Base-by-base conservation (phyloP, 2,888 invertebrate genomes). In the Petrophora chlorosata region DNA sequence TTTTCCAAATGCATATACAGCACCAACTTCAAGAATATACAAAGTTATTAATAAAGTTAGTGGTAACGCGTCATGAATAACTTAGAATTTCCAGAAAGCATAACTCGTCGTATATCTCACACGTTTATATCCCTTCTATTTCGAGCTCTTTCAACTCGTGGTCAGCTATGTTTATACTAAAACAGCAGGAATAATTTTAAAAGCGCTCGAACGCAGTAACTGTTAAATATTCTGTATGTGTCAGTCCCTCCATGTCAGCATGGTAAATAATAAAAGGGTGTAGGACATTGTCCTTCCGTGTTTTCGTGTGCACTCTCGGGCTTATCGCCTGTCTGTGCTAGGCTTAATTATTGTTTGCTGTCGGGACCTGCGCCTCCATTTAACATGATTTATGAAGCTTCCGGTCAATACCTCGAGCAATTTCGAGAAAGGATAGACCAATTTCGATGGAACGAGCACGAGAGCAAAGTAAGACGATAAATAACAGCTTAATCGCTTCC, bases 241-340 rank as follows among this genome's bases (percentile, higher is more conserved):
- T 67, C 69, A 69, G 77, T 75, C 79, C 76, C 74, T 73, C 73
- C 76, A 75, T 56, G 67, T 62, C 72, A 66, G 49, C 42, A 48
- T 42, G 38, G 48, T 39, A 50, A 50, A 44, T 50, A 73, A 69
- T 73, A 70, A 77, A 72, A 70, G 85, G 85, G 81, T 68, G 76
- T 59, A 73, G 49, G 43, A 74, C 82, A 65, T 82, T 82, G 83
- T 78, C 83, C 87, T 79, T 77, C 76, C 79, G 73, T 67, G 63
- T 63, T 69, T 68, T 61, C 53, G 39, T 55, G 56, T 55, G 54
- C 35, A 30, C 36, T 35, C 25, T 19, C 28, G 36, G 41, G 17
- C 49, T 46, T 43, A 49, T 45, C 51, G 54, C 56, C 45, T 56
- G 47, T 55, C 44, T 23, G 19, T 22, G 12, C 45, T 54, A 30